phyloP scores from a whole-genome alignment of 2,113 vertebrate species.

The Merops nubicus region DNA sequence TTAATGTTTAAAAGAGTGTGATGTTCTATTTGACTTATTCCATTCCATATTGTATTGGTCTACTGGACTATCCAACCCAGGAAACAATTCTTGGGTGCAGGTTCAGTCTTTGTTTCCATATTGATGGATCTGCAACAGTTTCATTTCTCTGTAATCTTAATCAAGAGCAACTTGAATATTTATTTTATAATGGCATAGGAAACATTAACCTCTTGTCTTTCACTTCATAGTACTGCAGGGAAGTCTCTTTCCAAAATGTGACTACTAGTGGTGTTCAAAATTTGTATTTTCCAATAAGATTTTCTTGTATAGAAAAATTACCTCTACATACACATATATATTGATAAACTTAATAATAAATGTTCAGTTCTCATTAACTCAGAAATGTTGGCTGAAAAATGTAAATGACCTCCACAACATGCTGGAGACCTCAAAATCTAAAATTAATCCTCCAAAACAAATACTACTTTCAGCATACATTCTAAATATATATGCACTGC shows the following conservation, averaged over 20 bases:
- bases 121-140: background rate
- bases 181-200: background rate
- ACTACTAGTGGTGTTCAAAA: background rate
- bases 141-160: background rate
- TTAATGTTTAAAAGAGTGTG: background rate
- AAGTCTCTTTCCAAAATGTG: background rate
- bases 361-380: rapidly evolving
- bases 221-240: background rate
- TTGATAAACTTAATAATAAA: background rate
- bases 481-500: background rate
- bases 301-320: background rate
- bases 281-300: background rate
- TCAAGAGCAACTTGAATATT: background rate
- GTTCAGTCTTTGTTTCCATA: background rate
- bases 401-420: background rate
- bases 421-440: background rate
- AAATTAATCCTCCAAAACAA: background rate
- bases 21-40: background rate
- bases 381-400: background rate
- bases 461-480: background rate
- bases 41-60: background rate
- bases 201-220: background rate
- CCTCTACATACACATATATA: background rate
- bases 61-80: background rate
- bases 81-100: background rate